phyloP scores from a whole-genome alignment of 92 coral and sea anemone species.

The Epizoanthus stellaris region DNA sequence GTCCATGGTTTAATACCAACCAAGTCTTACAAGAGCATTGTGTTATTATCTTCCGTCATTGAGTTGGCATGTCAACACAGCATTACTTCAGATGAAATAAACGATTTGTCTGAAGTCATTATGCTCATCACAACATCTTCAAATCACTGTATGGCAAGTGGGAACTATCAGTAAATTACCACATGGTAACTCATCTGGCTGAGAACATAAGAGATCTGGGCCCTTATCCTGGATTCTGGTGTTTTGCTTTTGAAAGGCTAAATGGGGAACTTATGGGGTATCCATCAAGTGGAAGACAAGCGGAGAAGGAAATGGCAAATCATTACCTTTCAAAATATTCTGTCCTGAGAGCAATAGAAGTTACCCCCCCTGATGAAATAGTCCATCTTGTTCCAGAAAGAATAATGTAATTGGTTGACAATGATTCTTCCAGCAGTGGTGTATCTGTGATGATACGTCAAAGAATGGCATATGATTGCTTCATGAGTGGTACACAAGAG shows the following conservation, averaged over 20 bases:
- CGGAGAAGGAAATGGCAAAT: slow-evolving; percentile 47
- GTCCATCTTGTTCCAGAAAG: background rate
- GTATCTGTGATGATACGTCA: background rate
- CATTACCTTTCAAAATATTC: slow-evolving; percentile 22
- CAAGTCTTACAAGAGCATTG: too few species aligned
- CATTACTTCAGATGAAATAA: slow-evolving; percentile 18
- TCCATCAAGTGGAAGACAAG: slow-evolving; percentile 47
- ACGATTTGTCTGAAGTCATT: slow-evolving; percentile 18
- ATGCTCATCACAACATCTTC: slow-evolving; percentile 44
- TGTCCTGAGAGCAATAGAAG: slow-evolving; percentile 9
- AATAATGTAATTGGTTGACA: background rate
- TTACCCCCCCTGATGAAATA: background rate
- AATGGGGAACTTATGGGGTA: slow-evolving; percentile 46
- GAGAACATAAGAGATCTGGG: slow-evolving; percentile 49
- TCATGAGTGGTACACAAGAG: background rate
- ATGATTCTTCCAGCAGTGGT: background rate
- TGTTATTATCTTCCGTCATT: too few species aligned
- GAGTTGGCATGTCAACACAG: slow-evolving; percentile 25
- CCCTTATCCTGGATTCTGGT: slow-evolving; percentile 55
- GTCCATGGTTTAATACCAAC: too few species aligned
- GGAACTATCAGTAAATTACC: slow-evolving; percentile 56
- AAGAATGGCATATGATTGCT: slow-evolving; percentile 7
- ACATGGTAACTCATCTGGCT: slow-evolving; percentile 49
- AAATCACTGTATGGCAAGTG: slow-evolving; percentile 40
- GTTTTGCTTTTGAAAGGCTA: slow-evolving; percentile 55